These are phyloP conservation scores for Taphrorychus bicolor DNA, from an alignment of 2,888 invertebrate genomes.

Conservation along the genomic window DNA sequence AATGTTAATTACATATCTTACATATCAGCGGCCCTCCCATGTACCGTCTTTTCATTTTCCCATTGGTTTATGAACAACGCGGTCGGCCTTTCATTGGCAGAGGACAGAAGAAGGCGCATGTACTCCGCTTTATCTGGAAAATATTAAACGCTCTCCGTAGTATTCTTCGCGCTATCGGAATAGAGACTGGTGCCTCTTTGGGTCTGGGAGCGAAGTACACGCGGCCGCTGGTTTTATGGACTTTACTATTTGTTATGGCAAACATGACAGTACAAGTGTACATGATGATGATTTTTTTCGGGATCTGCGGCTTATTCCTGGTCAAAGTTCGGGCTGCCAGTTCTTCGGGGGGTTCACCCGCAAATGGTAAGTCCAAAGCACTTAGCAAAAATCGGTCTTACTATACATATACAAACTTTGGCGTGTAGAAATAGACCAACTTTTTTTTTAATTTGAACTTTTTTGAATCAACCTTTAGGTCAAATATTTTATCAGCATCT, in stretches of 20 bases:
- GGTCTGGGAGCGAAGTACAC: slow-evolving; percentile 45
- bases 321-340: slow-evolving; percentile 48
- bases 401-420: slow-evolving; percentile 52
- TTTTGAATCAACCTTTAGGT: not conserved
- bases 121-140: slow-evolving; percentile 52
- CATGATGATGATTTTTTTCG: slow-evolving; percentile 17
- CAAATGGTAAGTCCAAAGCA: slow-evolving; percentile 57
- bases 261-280: slow-evolving; percentile 14
- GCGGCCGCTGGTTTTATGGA: slow-evolving; percentile 44
- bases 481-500: not conserved
- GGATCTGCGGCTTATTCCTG: slow-evolving; percentile 46
- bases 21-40: slow-evolving; percentile 59
- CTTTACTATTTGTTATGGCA: slow-evolving; percentile 8
- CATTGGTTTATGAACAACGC: slow-evolving; percentile 58
- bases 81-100: slow-evolving; percentile 57
- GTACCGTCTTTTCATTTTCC: slow-evolving; percentile 60
- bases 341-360: slow-evolving; percentile 49
- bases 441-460: not conserved
- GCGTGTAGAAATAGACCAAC: slow-evolving; percentile 54
- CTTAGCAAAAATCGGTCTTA: too few species aligned
- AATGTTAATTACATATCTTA: slow-evolving; percentile 61
- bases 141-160: slow-evolving; percentile 52
- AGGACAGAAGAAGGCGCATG: slow-evolving; percentile 55
- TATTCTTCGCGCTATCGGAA: slow-evolving; percentile 50
- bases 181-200: slow-evolving; percentile 47